Evolutionary conservation across 1,140 invertebrate genomes (phyloP), one percentile per base, ranked within the genome.

Genomic region (Eurosta solidaginis): DNA sequence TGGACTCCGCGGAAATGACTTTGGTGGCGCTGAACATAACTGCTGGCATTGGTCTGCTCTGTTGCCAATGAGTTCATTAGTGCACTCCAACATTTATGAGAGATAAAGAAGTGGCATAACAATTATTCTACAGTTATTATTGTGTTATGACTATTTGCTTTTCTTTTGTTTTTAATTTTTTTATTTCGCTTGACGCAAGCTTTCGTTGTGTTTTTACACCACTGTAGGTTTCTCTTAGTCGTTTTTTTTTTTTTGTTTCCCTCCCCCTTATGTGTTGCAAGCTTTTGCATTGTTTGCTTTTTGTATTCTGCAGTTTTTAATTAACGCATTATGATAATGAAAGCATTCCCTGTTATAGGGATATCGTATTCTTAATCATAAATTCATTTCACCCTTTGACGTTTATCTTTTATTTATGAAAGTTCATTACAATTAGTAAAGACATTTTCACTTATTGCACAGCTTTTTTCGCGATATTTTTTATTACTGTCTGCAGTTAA

Each of bases 71-170:
- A 68, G 59, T 68, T 68, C 59, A 68, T 68, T 68, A 68, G 33
- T 20, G 59, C 33, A n/a, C 59, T 17, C 59, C 59, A 33, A 14
- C 59, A 68, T 68, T 68, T 68, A 68, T 68, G 59, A 20, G 52
- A 68, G 59, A 68, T n/a, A 68, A 68, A 68, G 33, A 68, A 68
- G 59, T 68, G 59, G 59, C 59, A 68, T 68, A 40, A 68, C 59
- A 68, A 68, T 68, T 68, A 68, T 29, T 68, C 59, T 68, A 68
- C 59, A 40, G 59, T 68, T 27, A 68, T 68, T 68, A 68, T 68
- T 68, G 33, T 68, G 27, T 68, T 68, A 68, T 68, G 29, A 68
- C 59, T 68, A n/a, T 40, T 68, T 68, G 17, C 9, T 68, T 1
- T 68, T 68, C 17, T 54, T 54, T 54, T 27, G 50, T 54, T n/a